A percentile compares a stretch with the other conserved stretches of the same genome.
These are phyloP conservation scores for Muscicapa comitata DNA, from an alignment of 2,797 vertebrate species.

Conservation along the genomic window DNA sequence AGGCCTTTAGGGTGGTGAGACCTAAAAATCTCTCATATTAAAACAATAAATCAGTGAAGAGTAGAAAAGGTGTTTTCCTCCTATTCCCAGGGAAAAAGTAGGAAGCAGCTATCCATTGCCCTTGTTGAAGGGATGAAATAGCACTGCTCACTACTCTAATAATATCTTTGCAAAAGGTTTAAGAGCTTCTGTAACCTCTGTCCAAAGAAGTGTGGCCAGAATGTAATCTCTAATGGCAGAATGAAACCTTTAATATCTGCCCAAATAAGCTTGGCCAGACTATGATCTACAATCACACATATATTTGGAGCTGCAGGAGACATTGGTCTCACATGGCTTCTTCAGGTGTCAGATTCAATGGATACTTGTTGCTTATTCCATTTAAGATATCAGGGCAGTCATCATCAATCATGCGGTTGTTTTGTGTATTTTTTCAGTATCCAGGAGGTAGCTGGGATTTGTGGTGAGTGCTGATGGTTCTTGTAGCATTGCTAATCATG, in stretches of 20 bases:
- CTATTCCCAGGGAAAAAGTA: background rate
- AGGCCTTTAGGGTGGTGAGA: background rate
- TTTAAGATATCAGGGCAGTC: background rate
- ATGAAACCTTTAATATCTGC: background rate
- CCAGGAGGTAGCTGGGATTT: background rate
- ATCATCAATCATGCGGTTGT: background rate
- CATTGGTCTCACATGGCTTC: background rate
- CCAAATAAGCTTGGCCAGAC: background rate
- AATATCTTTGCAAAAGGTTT: background rate
- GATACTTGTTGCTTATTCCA: background rate
- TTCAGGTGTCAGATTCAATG: background rate
- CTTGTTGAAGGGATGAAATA: background rate
- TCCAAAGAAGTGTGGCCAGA: background rate
- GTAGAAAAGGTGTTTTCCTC: background rate
- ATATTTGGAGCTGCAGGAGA: background rate
- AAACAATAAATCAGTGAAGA: background rate
- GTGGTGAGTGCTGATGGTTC: background rate
- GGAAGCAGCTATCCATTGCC: background rate
- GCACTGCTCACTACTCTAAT: background rate
- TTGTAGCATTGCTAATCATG: fast-evolving
- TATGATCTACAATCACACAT: background rate
- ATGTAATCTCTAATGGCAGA: background rate
- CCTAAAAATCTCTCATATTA: background rate
- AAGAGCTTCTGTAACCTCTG: background rate
- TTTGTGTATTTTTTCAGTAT: background rate